phyloP scores from a whole-genome alignment of 2,113 vertebrate species.

The Eulacestoma nigropectus region DNA sequence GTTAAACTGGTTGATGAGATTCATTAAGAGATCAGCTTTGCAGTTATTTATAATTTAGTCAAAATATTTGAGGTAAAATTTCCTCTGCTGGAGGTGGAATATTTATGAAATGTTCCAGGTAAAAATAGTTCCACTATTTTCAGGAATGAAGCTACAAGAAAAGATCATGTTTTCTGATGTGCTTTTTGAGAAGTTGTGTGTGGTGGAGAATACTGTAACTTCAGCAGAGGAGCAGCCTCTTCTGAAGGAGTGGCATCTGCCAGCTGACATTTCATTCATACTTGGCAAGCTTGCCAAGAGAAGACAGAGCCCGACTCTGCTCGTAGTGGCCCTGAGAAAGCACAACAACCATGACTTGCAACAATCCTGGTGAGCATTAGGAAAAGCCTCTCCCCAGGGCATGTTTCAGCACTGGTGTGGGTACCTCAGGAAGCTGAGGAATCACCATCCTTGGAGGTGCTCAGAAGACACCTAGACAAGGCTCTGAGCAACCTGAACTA shows the following conservation, averaged over 20 bases:
- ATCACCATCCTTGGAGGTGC: neutral
- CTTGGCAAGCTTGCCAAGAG: neutral
- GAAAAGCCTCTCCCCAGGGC: neutral
- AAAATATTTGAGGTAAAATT: slow-evolving; percentile 47
- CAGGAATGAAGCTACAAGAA: neutral
- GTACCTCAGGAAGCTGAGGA: neutral
- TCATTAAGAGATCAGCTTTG: neutral
- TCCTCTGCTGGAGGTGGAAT: slow-evolving; percentile 2
- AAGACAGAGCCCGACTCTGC: neutral
- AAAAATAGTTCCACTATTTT: slow-evolving; percentile 23
- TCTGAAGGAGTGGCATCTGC: neutral
- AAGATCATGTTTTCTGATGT: neutral
- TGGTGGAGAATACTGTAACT: neutral
- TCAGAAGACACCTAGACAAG: neutral
- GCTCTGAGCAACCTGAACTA: neutral
- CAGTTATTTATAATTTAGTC: slow-evolving; percentile 13
- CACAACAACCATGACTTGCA: neutral
- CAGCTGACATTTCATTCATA: neutral
- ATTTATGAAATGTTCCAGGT: slow-evolving; percentile 36
- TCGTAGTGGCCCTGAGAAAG: neutral
- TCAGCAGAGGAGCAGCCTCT: neutral
- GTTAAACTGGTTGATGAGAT: neutral
- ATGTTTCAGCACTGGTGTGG: neutral
- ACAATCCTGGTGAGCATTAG: neutral
- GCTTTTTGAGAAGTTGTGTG: neutral